phyloP scores from a whole-genome alignment of 1,140 invertebrate species.

The Daktulosphaira vitifoliae region DNA sequence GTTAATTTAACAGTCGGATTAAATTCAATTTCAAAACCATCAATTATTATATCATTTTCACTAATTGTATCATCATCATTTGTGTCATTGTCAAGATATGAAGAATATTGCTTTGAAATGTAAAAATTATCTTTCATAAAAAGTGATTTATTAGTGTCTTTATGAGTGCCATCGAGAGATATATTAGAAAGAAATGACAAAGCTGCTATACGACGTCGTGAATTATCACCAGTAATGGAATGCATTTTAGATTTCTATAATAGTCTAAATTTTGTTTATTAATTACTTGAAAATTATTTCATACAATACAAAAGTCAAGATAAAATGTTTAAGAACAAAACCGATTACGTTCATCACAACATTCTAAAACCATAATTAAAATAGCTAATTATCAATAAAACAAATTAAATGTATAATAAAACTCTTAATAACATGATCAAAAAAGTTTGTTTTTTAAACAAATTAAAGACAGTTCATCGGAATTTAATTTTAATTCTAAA shows the following conservation, averaged over 20 bases:
- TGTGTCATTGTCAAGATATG: slow-evolving; percentile 17
- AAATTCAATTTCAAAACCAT: slow-evolving; percentile 36
- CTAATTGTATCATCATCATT: slow-evolving; percentile 36
- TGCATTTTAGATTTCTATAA: slow-evolving; percentile 4
- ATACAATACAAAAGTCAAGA: no score
- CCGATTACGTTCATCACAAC: no score
- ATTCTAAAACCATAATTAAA: no score
- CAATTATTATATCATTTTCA: slow-evolving; percentile 38
- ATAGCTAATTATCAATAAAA: no score
- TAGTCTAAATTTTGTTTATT: no score
- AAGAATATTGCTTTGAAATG: not conserved
- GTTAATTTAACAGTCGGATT: slow-evolving; percentile 22
- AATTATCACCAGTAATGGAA: slow-evolving; percentile 12
- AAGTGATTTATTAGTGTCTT: slow-evolving; percentile 64
- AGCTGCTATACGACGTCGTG: slow-evolving; percentile 67
- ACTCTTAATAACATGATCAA: no score
- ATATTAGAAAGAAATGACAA: slow-evolving; percentile 89
- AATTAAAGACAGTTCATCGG: no score
- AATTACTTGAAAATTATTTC: no score
- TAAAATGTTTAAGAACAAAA: no score
- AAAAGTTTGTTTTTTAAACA: no score
- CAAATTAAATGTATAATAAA: no score
- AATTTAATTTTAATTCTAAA: no score
- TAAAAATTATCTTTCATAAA: slow-evolving; percentile 28
- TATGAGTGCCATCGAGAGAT: slow-evolving; percentile 81